These are phyloP conservation scores for Abscondita cerata DNA, from an alignment of 2,888 invertebrate genomes.

Conservation along the genomic window DNA sequence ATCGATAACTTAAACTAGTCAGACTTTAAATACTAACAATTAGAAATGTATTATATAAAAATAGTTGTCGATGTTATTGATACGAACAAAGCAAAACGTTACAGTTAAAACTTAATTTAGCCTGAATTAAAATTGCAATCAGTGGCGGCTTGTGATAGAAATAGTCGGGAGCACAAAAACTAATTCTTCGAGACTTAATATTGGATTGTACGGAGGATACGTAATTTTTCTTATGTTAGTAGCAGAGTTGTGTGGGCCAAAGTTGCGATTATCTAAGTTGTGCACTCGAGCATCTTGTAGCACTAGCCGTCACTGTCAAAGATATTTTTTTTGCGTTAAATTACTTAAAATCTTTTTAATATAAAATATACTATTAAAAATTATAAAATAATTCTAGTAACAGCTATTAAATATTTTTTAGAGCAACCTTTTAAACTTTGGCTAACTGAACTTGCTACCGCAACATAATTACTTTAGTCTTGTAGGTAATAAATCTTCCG, in stretches of 20 bases:
- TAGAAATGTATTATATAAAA: conserved; percentile 1
- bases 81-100: not conserved
- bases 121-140: not conserved
- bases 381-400: conserved; percentile 14
- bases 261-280: not conserved
- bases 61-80: conserved; percentile 9
- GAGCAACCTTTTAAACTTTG: conserved; percentile 16
- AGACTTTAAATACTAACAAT: conserved; percentile 12
- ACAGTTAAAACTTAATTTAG: not conserved
- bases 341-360: not conserved
- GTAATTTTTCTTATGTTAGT: too few relatives aligned
- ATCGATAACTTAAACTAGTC: conserved; percentile 11
- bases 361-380: conserved; percentile 16
- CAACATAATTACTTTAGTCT: conserved; percentile 17
- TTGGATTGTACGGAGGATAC: too few relatives aligned
- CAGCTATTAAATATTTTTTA: conserved; percentile 7
- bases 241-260: too few relatives aligned
- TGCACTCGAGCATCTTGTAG: not conserved
- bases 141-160: not conserved
- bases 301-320: not conserved
- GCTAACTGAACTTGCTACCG: conserved; percentile 13
- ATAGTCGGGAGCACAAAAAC: not conserved
- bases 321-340: too few relatives aligned
- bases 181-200: too few relatives aligned
- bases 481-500: conserved; percentile 33